phyloP scores from a whole-genome alignment of 2,888 invertebrate species.

The Augiades crinisus region DNA sequence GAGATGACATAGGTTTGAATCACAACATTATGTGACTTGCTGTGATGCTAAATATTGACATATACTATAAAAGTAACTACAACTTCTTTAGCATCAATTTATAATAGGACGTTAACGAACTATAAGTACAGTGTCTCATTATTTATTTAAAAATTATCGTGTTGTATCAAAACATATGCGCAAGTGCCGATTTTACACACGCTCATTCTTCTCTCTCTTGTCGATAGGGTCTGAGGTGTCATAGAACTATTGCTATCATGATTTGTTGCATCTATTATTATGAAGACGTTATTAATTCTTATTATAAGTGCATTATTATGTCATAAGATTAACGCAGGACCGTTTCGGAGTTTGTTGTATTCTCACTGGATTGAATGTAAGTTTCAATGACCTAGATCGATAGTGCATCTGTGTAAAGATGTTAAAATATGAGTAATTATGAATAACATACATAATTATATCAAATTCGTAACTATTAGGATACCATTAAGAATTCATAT shows the following conservation, averaged over 20 bases:
- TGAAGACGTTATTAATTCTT: constrained; percentile 28
- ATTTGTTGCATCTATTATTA: no score
- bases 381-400: constrained; percentile 35
- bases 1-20: no score
- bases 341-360: constrained; percentile 55
- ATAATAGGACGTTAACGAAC: no score
- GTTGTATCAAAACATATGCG: neutral
- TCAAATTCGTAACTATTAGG: no score
- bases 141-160: neutral
- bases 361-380: constrained; percentile 68
- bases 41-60: no score
- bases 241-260: constrained; percentile 6
- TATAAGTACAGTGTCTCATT: neutral
- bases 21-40: no score
- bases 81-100: no score
- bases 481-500: no score
- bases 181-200: neutral
- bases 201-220: constrained; percentile 44
- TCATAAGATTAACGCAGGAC: constrained; percentile 37
- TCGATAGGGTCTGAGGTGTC: constrained; percentile 24
- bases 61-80: no score
- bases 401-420: neutral
- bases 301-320: constrained; percentile 27
- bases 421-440: no score
- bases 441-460: no score